Evolutionary conservation across 2,113 vertebrate genomes (phyloP).

Genomic region (Glaucomys volans): DNA sequence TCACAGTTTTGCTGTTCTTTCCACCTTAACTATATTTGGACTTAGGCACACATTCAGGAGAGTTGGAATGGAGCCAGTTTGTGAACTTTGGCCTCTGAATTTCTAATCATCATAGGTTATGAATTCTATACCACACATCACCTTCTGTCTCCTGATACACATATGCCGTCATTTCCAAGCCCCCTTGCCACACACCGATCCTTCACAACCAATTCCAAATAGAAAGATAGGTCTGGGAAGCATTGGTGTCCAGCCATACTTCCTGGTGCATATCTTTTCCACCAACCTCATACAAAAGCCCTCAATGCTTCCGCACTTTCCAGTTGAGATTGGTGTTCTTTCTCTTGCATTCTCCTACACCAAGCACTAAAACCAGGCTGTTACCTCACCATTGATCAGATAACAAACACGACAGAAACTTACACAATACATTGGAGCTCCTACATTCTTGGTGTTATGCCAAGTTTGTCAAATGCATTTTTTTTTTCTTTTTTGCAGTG

Average conservation of each 20-base stretch:
- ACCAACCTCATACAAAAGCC: neutral
- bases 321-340: neutral
- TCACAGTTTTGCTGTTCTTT: constrained; percentile 76
- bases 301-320: neutral
- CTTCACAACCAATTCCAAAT: constrained; percentile 37
- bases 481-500: no score
- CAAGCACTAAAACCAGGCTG: neutral
- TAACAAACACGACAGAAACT: neutral
- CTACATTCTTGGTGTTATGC: neutral
- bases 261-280: constrained; percentile 7
- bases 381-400: neutral
- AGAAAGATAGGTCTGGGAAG: neutral
- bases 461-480: no score
- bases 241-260: neutral
- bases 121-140: constrained; percentile 45
- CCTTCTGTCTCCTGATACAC: constrained; percentile 12
- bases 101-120: constrained; percentile 70
- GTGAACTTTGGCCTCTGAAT: constrained; percentile 71
- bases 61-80: constrained; percentile 62
- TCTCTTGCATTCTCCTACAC: neutral
- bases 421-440: neutral
- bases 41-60: constrained; percentile 67
- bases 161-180: neutral
- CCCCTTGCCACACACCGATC: neutral
- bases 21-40: constrained; percentile 66